Conservation (phyloP, 2,888 invertebrate species). For the Perdita meconis region DNA sequence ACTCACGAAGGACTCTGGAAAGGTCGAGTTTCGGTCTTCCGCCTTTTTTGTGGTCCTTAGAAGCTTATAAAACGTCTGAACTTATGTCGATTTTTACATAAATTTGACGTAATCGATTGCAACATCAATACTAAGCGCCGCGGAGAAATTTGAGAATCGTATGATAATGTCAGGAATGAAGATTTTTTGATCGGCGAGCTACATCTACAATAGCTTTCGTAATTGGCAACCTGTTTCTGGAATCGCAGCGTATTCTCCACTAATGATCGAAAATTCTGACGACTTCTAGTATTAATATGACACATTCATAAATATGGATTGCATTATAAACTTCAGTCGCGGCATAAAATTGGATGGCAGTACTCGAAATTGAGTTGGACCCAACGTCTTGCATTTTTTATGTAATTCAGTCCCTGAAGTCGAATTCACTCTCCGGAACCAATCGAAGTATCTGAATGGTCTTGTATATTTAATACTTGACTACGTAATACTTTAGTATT, state of each 20-base stretch:
- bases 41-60: not conserved
- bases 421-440: not conserved
- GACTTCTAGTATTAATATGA: not conserved
- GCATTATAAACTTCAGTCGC: not conserved
- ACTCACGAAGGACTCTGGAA: no score
- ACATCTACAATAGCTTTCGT: not conserved
- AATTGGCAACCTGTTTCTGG: not conserved
- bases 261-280: not conserved
- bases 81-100: conserved; percentile 20
- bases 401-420: no score
- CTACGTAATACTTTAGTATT: not conserved
- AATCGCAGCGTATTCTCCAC: not conserved
- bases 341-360: no score
- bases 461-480: not conserved
- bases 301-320: not conserved
- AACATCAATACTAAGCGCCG: not conserved
- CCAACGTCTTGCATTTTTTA: no score
- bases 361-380: no score
- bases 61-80: not conserved
- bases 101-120: conserved; percentile 14
- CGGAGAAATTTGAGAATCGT: conserved; percentile 8
- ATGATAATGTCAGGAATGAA: conserved; percentile 3
- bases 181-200: not conserved
- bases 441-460: no score
- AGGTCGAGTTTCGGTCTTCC: not conserved